A percentile compares a stretch with the other conserved stretches of the same genome.
These are phyloP conservation scores for Patiria pectinifera DNA, from an alignment of 53 echinoderm and acorn worm species.

Conservation along the genomic window DNA sequence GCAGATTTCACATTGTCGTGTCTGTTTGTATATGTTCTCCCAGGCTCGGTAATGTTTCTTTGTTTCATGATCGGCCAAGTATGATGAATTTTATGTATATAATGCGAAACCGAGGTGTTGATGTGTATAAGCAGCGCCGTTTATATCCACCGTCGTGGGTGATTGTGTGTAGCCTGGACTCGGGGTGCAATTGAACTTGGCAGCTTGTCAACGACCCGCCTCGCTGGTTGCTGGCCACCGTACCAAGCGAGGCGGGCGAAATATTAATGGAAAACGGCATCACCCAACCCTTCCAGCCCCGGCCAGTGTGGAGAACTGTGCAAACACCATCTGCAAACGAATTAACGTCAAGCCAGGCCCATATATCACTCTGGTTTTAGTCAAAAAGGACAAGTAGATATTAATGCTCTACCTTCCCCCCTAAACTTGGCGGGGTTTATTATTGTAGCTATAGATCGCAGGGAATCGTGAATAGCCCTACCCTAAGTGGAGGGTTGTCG, in stretches of 20 bases:
- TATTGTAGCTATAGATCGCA: slow-evolving; percentile 47
- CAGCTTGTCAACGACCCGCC: slow-evolving; percentile 62
- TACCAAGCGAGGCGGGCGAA: slow-evolving; percentile 15
- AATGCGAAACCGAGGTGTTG: not conserved
- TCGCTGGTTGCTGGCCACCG: slow-evolving; percentile 54
- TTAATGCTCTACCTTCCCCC: slow-evolving; percentile 30
- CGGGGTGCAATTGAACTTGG: slow-evolving; percentile 32
- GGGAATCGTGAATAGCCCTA: slow-evolving; percentile 23
- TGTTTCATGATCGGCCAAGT: not conserved
- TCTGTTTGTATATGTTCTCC: not conserved
- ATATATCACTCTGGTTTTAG: slow-evolving; percentile 65
- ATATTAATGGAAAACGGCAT: slow-evolving; percentile 64
- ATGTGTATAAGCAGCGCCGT: not conserved
- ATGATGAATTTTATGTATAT: not conserved
- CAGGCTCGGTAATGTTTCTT: not conserved
- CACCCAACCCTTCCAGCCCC: slow-evolving; percentile 20
- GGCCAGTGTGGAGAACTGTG: slow-evolving; percentile 55
- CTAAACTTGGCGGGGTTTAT: slow-evolving; percentile 7
- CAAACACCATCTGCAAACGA: slow-evolving; percentile 66
- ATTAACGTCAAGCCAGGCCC: slow-evolving; percentile 59
- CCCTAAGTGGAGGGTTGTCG: slow-evolving; percentile 31
- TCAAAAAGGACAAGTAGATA: slow-evolving; percentile 64
- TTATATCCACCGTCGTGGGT: not conserved
- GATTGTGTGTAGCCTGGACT: not conserved
- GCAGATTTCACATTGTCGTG: not conserved